Base-by-base conservation (phyloP, 2,113 vertebrate species). In the Atrichornis clamosus region DNA sequence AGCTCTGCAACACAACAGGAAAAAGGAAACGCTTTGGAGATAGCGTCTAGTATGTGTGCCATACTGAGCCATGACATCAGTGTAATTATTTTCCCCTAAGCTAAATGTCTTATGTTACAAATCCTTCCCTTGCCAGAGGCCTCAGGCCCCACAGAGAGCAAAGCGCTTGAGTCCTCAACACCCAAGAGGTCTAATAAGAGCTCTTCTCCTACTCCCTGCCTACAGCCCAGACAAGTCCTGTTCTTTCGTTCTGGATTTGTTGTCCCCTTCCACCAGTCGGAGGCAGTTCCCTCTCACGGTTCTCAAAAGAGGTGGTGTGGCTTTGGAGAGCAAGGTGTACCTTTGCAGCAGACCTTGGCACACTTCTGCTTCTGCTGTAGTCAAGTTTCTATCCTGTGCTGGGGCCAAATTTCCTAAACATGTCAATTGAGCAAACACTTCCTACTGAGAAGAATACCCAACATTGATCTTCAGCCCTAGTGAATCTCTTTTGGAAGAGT, bases 51-150 rank as follows among this genome's bases (percentile, higher is more conserved):
- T 67, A n/a, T 93, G 60, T 60, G 65, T 72, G 44, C 85, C 78
- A 81, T 59, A 63, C 65, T 62, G 60, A 96, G 79, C 75, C 92
- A 96, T 96, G 95, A 94, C 95, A 96, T 95, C 87, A 95, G 68
- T 42, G 64, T 77, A 93, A 94, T 95, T 96, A 91, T 93, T 96
- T 96, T 92, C 86, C 95, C 91, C 95, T 67, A 83, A 88, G 95
- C 85, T 88, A 68, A 93, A 92, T 60, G 85, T 95, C 95, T 96
- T 92, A 92, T 35, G 79, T 96, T 96, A 96, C 94, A 95, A 89
- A 84, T 95, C 58, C 84, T 96, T 96, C 82, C 75, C 79, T 89
- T 90, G 90, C 93, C 67, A 91, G 87, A 83, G 93, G 95, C 95
- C 95, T 95, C 83, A 75, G 91, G 93, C 93, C 90, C 63, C 95